Percentiles rank a stretch among this genome's conserved stretches.
Conservation (phyloP, 53 echinoderm and acorn worm genomes). For the Apostichopus leukothele region DNA sequence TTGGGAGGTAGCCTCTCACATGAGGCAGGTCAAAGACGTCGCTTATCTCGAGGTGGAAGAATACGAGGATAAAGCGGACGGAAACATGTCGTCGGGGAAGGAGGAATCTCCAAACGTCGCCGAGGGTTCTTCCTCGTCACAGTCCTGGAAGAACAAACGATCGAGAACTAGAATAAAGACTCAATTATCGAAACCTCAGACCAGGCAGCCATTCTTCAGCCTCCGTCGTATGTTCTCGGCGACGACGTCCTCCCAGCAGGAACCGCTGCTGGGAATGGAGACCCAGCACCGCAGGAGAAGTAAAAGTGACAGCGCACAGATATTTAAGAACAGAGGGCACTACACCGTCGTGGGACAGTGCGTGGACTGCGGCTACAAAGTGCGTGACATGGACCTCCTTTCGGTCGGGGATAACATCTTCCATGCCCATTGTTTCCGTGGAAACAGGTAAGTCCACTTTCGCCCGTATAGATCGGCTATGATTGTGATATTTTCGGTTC, state of each 20-base stretch:
- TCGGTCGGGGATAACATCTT: constrained; percentile 39
- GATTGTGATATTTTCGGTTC: too few species aligned
- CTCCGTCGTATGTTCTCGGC: constrained; percentile 22
- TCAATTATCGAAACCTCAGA: neutral
- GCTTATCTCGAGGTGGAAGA: constrained; percentile 44
- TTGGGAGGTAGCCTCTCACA: constrained; percentile 45
- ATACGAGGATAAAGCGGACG: neutral
- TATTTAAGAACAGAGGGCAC: constrained; percentile 17
- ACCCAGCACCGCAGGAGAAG: neutral
- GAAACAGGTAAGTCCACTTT: constrained; percentile 33
- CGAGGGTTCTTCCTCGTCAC: neutral
- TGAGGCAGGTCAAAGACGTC: constrained; percentile 34
- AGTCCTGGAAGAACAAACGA: neutral
- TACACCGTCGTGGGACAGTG: constrained; percentile 41
- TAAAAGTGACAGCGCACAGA: constrained; percentile 28
- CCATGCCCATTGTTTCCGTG: constrained; percentile 50
- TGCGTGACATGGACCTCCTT: constrained; percentile 40
- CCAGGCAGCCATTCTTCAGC: constrained; percentile 23
- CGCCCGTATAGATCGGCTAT: too few species aligned
- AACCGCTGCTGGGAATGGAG: constrained; percentile 18
- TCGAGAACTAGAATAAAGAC: constrained; percentile 35
- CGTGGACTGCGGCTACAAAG: constrained; percentile 38
- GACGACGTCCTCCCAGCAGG: neutral
- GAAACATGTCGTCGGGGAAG: neutral
- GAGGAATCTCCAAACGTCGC: neutral